phyloP scores from a whole-genome alignment of 2,888 invertebrate species.

The Tinea semifulvella region DNA sequence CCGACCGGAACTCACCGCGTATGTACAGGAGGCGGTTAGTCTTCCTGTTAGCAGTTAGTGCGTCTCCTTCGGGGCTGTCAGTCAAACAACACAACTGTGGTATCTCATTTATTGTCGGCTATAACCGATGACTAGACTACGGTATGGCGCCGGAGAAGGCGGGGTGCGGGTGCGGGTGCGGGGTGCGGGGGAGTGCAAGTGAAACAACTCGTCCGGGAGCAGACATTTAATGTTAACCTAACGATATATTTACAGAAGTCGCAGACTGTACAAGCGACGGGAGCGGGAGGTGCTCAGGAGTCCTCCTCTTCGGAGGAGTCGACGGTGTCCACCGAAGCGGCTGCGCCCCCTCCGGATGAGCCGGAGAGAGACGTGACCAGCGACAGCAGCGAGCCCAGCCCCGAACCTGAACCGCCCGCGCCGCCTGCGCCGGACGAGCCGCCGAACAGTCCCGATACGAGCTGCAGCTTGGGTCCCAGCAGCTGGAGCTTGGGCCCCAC shows the following conservation, averaged over 20 bases:
- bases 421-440: conserved; percentile 66
- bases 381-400: conserved; percentile 55
- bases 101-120: not conserved
- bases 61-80: no score
- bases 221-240: not conserved
- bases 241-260: conserved; percentile 19
- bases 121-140: not conserved
- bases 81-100: not conserved
- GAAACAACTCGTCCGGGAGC: not conserved
- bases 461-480: conserved; percentile 72
- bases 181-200: conserved; percentile 12
- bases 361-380: conserved; percentile 57
- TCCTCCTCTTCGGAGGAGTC: conserved; percentile 58
- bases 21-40: not conserved
- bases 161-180: conserved; percentile 23
- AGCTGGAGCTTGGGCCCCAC: conserved; percentile 76
- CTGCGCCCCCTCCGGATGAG: conserved; percentile 48
- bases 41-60: not conserved
- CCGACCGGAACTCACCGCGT: conserved; percentile 3
- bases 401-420: conserved; percentile 45
- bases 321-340: conserved; percentile 46
- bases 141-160: conserved; percentile 16
- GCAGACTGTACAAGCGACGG: conserved; percentile 45
- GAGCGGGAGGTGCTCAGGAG: conserved; percentile 30
- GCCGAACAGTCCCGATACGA: conserved; percentile 62